Conservation (phyloP, 2,113 vertebrate genomes). For the Mus spicilegus region DNA sequence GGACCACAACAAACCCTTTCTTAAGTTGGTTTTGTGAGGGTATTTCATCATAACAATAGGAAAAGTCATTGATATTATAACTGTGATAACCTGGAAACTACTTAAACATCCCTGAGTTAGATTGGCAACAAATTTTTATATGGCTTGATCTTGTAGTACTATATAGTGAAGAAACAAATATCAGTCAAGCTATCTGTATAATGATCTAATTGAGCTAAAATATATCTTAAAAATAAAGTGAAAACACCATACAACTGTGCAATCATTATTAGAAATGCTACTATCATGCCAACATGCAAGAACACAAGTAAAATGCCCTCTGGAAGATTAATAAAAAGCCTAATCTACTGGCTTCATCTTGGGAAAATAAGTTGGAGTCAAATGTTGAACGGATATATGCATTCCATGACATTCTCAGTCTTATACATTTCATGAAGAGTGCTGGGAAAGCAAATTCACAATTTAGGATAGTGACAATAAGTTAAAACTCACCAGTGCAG, state of each 20-base stretch:
- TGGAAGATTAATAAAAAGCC: neutral
- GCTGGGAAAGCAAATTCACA: neutral
- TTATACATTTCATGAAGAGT: neutral
- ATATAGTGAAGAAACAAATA: neutral
- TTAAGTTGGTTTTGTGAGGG: neutral
- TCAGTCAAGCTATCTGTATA: neutral
- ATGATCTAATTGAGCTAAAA: neutral
- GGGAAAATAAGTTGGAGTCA: neutral
- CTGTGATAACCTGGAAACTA: neutral
- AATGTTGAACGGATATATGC: accelerated
- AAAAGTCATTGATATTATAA: neutral
- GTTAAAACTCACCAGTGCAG: neutral
- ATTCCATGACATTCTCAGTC: neutral
- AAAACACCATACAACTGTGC: neutral
- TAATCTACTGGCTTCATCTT: neutral
- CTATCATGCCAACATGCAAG: neutral
- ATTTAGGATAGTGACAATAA: neutral
- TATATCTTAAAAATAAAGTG: neutral
- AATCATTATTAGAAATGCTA: neutral
- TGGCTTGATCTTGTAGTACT: neutral
- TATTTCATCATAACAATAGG: neutral
- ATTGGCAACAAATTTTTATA: neutral
- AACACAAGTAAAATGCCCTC: neutral
- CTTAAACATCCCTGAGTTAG: neutral
- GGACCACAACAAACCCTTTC: neutral